Conservation (phyloP, 30 jellyfish, hydroid and myxozoan genomes). For the Turritopsis rubra region DNA sequence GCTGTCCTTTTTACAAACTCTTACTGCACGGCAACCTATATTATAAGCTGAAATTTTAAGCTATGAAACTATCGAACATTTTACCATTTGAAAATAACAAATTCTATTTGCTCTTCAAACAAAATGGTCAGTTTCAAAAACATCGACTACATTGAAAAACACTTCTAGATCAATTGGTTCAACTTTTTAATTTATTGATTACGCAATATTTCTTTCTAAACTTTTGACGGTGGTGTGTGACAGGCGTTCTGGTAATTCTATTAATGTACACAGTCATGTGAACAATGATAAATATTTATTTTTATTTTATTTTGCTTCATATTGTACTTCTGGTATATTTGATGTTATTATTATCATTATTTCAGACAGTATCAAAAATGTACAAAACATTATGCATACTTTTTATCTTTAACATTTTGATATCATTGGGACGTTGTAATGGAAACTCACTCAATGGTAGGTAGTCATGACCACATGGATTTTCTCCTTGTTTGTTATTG, state of each 20-base stretch:
- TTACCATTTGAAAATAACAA: too few species aligned
- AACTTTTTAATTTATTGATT: too few species aligned
- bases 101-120: neutral
- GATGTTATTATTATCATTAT: too few species aligned
- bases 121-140: neutral
- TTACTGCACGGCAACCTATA: neutral
- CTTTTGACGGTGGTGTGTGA: neutral
- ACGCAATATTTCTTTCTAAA: neutral
- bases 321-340: neutral
- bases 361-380: too few species aligned
- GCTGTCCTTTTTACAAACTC: neutral
- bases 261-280: too few species aligned
- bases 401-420: too few species aligned
- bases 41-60: too few species aligned
- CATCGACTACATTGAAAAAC: neutral
- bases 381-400: neutral
- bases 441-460: neutral
- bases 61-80: too few species aligned
- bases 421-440: neutral
- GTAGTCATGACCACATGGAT: neutral
- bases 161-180: too few species aligned
- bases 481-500: neutral
- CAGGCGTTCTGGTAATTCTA: neutral
- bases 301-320: too few species aligned
- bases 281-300: too few species aligned